A percentile compares a stretch with the other conserved stretches of the same genome.
phyloP scores from a whole-genome alignment of 2,113 vertebrate genomes.

The Amazona guildingii region DNA sequence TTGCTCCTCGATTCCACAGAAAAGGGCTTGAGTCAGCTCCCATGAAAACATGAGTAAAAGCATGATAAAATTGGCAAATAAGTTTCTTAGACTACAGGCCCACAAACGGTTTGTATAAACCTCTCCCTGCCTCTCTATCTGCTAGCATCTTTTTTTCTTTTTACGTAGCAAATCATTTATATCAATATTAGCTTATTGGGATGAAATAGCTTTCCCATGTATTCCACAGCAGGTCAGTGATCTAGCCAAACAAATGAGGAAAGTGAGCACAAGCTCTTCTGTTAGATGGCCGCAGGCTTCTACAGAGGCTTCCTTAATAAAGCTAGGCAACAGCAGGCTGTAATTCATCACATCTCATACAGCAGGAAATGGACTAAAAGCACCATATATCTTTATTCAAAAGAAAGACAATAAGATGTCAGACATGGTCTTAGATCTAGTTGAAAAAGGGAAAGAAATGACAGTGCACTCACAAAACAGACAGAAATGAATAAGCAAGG shows the following conservation, averaged over 20 bases:
- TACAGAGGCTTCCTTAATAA: not conserved
- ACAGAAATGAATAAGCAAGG: not conserved
- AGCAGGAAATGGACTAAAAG: not conserved
- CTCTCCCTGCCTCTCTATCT: not conserved
- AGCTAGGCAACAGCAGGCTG: not conserved
- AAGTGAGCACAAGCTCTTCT: not conserved
- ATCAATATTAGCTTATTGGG: not conserved
- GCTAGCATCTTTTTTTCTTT: not conserved
- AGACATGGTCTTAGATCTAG: not conserved
- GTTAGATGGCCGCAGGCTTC: not conserved
- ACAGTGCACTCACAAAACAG: not conserved
- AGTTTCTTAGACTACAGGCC: not conserved
- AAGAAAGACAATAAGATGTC: not conserved
- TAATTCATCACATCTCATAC: not conserved
- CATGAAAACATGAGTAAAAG: fast-evolving
- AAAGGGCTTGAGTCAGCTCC: not conserved
- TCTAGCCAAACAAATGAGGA: not conserved
- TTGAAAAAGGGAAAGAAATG: not conserved
- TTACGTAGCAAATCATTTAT: not conserved
- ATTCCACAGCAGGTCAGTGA: not conserved
- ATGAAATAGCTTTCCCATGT: not conserved
- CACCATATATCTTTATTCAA: not conserved
- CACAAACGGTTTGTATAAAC: not conserved
- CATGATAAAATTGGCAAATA: not conserved
- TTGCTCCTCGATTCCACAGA: not conserved